Evolutionary conservation across 2,797 vertebrate species (phyloP).

Genomic region (Momotus momota): DNA sequence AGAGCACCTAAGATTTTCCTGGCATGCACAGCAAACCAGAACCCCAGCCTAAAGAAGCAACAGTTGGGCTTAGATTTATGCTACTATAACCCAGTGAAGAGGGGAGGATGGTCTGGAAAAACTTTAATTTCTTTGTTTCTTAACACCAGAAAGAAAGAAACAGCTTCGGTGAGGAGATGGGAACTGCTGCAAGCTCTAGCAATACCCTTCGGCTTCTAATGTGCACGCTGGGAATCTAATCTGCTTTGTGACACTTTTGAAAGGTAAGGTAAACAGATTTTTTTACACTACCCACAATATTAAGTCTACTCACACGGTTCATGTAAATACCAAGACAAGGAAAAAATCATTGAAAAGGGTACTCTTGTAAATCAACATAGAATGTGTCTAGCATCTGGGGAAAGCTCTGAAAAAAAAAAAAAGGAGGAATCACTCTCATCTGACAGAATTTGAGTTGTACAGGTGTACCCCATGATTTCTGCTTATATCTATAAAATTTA

Average conservation of each 20-base stretch:
- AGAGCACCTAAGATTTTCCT: neutral
- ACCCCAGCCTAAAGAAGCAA: neutral
- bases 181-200: neutral
- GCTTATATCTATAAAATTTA: neutral
- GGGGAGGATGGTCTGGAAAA: neutral
- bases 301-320: neutral
- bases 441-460: neutral
- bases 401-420: neutral
- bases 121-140: neutral
- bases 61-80: neutral
- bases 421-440: neutral
- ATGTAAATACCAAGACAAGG: neutral
- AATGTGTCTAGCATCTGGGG: neutral
- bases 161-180: neutral
- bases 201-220: neutral
- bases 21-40: neutral
- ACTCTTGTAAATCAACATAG: neutral
- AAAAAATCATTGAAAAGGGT: neutral
- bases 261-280: neutral
- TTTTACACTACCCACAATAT: neutral
- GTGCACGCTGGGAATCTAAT: neutral
- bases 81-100: neutral
- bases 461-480: neutral
- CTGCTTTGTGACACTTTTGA: neutral
- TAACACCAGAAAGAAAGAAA: neutral